A percentile compares a stretch with the other conserved stretches of the same genome.
Conservation (phyloP, 2,113 vertebrate species). For the Ochotona princeps region DNA sequence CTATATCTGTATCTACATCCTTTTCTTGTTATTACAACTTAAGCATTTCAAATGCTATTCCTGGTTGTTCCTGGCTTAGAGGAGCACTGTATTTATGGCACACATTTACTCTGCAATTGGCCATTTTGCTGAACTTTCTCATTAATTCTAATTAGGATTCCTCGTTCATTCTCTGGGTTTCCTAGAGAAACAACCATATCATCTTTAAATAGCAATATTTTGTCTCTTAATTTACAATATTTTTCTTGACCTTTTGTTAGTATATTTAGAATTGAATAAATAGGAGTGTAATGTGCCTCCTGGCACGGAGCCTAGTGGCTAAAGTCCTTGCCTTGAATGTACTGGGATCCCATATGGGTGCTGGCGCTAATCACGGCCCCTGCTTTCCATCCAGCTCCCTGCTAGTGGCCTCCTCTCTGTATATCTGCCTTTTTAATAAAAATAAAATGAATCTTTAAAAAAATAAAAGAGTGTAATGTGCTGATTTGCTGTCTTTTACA, state of each 20-base stretch:
- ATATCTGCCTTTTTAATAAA: no score
- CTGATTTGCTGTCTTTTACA: neutral
- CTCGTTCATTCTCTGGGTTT: neutral
- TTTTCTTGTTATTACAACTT: neutral
- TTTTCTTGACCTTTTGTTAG: neutral
- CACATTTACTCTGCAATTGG: neutral
- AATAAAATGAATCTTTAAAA: no score
- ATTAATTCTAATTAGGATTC: constrained; percentile 6
- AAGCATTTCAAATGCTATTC: neutral
- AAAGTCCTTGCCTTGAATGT: no score
- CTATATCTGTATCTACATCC: neutral
- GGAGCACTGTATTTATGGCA: neutral
- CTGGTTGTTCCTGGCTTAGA: neutral
- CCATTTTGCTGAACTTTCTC: neutral
- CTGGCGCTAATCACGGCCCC: no score
- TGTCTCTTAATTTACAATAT: neutral
- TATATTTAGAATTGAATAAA: neutral
- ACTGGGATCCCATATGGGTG: no score
- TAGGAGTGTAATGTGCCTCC: neutral
- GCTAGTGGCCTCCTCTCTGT: no score
- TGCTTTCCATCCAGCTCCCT: no score
- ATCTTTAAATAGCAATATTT: neutral
- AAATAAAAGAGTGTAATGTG: neutral
- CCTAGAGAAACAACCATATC: neutral
- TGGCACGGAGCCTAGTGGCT: no score